Base-by-base conservation (phyloP, 2,888 invertebrate genomes). In the Stenodera caucasica region DNA sequence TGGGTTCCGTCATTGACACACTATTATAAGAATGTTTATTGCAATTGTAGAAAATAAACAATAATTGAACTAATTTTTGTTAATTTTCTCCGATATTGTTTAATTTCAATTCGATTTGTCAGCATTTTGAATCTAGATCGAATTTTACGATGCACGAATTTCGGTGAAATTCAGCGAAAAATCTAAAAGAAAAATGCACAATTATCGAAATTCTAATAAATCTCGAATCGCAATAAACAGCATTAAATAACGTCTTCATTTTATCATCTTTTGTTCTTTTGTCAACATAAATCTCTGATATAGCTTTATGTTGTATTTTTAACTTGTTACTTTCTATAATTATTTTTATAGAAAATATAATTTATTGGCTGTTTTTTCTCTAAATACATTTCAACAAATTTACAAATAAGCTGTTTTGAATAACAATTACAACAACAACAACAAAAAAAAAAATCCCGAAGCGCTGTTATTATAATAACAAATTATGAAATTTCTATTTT, bases 1-100 rank as follows among this genome's bases (percentile, higher is more conserved):
- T 70, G 64, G 70, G 69, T 62, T 66, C 68, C 65, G 72, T 68
- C 70, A 72, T 70, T 72, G 72, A 72, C 72, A 71, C 58, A 72
- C 70, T 69, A 70, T 12, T 9, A 30, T n/a, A 30, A 8, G 9
- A 30, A 11, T 21, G 21, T 68, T 57, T 59, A 64, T 67, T 67
- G 65, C 65, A 63, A 26, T 26, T 61, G 59, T 58, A 61, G 37
- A 58, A 65, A 65, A 63, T 61, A 35, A 61, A 21, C 26, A 49
- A 45, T 45, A 45, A 45, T 45, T 40, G 9, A 18, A 15, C 18
- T 40, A 18, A 18, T 26, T 26, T 4, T 26, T 26, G 5, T 4
- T 26, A 26, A 26, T 4, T 26, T 26, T 26, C 5, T 26, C 5
- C 5, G 5, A 26, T 26, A 26, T 4, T 26, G 26, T 26, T 2